Evolutionary conservation across 2,888 invertebrate genomes (phyloP).

Genomic region (Apamea epomidion): DNA sequence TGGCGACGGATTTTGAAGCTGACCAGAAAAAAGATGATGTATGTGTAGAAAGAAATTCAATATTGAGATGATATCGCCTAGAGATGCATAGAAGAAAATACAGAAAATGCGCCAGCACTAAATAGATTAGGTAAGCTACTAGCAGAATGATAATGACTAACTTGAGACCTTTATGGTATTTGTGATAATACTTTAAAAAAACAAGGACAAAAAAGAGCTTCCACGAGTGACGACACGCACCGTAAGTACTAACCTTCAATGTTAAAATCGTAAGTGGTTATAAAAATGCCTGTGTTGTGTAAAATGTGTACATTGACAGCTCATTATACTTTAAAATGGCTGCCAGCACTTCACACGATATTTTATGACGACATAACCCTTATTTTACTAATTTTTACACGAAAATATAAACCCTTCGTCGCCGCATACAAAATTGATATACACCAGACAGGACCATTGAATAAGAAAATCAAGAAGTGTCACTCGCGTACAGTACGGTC

Average conservation of each 20-base stretch:
- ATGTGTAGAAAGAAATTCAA: not conserved
- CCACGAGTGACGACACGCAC: not conserved
- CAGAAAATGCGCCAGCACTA: not conserved
- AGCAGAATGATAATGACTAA: not conserved
- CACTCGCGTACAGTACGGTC: not conserved
- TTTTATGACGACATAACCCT: constrained; percentile 39
- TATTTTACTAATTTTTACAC: constrained; percentile 41
- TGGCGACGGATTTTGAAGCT: not conserved
- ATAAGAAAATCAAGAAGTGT: constrained; percentile 14
- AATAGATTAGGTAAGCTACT: not conserved
- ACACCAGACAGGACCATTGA: constrained; percentile 36
- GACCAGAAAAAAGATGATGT: not conserved
- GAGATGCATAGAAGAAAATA: not conserved
- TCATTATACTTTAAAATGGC: constrained; percentile 53
- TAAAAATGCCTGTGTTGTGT: constrained; percentile 27
- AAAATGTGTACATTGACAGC: constrained; percentile 23
- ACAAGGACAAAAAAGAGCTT: not conserved
- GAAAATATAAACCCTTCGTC: constrained; percentile 29
- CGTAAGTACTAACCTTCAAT: constrained; percentile 3
- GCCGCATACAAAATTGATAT: constrained; percentile 42
- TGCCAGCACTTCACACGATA: constrained; percentile 19
- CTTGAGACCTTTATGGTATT: not conserved
- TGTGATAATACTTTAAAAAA: not conserved
- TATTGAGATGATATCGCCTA: not conserved
- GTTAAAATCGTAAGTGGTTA: constrained; percentile 37